Evolutionary conservation across 2,888 invertebrate species (phyloP).

Genomic region (Drosophila melanosoma): DNA sequence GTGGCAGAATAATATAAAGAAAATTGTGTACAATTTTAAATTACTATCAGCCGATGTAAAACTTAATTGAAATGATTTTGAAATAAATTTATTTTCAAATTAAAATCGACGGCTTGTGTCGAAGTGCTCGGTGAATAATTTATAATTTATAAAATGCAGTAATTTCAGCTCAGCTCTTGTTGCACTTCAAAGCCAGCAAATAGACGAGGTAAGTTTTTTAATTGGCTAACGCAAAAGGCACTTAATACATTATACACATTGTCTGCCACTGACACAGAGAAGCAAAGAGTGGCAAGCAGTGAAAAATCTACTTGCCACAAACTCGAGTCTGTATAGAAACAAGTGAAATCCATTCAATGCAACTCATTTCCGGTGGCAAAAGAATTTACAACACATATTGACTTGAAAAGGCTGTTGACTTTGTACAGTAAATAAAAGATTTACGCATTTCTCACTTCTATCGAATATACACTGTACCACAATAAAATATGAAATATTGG

Average conservation of each 20-base stretch:
- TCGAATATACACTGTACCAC: no score
- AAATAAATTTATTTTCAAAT: neutral
- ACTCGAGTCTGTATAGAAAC: conserved; percentile 19
- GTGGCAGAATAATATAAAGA: neutral
- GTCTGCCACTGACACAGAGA: conserved; percentile 1
- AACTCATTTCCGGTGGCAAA: conserved; percentile 33
- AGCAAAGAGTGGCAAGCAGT: neutral
- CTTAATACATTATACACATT: conserved; percentile 27
- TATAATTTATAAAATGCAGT: conserved; percentile 13
- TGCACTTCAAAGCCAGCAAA: conserved; percentile 19
- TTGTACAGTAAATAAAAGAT: neutral
- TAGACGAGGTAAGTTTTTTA: conserved; percentile 23
- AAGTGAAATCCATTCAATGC: conserved; percentile 18
- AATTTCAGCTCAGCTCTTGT: conserved; percentile 4
- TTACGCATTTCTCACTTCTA: neutral
- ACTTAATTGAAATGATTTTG: neutral
- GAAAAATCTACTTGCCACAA: conserved; percentile 2
- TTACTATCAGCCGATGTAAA: neutral
- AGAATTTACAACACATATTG: conserved; percentile 8
- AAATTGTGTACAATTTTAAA: neutral
- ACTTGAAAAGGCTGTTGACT: neutral
- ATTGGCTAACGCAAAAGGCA: conserved; percentile 29
- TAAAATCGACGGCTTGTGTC: neutral
- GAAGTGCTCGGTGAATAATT: neutral
- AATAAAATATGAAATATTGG: neutral